Base-by-base conservation (phyloP, 2,797 vertebrate genomes). In the Pangasius larnaudii region DNA sequence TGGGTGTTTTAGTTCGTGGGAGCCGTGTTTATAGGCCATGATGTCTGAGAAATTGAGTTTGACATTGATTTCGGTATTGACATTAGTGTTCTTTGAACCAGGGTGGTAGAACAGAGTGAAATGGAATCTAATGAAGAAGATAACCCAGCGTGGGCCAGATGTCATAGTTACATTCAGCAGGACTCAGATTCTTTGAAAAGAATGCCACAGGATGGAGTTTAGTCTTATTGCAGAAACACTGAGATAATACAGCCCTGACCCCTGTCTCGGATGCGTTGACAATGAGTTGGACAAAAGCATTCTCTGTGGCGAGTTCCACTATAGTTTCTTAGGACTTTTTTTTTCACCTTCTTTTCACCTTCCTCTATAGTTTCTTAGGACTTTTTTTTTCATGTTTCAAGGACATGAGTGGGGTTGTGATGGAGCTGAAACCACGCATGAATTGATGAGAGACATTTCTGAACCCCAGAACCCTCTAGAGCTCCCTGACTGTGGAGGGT, bases 71-170 rank as follows among this genome's bases (percentile, higher is more conserved):
- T 42, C 22, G 10, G 22, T 9, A 46, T 78, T 78, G 75, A 77
- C 27, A 77, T 77, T 51, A 77, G 13, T 77, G 74, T 77, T 77
- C 18, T 77, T 77, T 77, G 27, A 77, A n/a, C 27, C 14, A 8
- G 74, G 27, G 72, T 7, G 9, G 36, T 42, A 27, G 6, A n/a
- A 77, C 74, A 77, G 27, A 78, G 19, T 30, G 3, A 77, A 77
- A 77, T 77, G 49, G 13, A 42, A 72, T n/a, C 22, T 75, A 11
- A 5, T 72, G 69, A 69, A 72, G 39, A 71, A 75, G 24, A 79
- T 36, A 4, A 8, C 18, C 30, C 18, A 79, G 39, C 10, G 13
- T 79, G 53, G 30, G 39, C 39, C 39, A 42, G 19, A 59, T 33
- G 33, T 82, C 13, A n/a, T 63, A 19, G 80, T 83, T 19, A 46